These are phyloP conservation scores for Peromyscus californicus DNA, from an alignment of 2,113 vertebrate genomes.

Conservation along the genomic window DNA sequence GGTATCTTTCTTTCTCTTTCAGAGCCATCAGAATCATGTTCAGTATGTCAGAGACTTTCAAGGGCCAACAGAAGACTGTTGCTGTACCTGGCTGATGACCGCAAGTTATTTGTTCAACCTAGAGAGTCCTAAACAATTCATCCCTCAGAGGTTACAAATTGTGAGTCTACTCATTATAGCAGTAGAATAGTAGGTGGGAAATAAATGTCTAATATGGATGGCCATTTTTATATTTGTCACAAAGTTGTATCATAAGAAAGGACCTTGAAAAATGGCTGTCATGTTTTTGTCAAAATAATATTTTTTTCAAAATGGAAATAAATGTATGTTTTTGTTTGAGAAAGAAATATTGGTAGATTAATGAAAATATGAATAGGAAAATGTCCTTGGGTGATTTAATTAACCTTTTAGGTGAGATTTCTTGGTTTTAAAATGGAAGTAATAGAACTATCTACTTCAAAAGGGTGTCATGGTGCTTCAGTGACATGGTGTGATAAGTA, in stretches of 20 bases:
- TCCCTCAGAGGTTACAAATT: background rate
- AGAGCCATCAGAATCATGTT: background rate
- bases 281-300: background rate
- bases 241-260: background rate
- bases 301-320: conserved; percentile 36
- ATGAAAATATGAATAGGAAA: conserved; percentile 12
- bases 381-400: background rate
- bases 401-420: background rate
- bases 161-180: background rate
- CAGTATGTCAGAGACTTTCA: background rate
- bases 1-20: background rate
- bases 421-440: conserved; percentile 25
- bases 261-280: background rate
- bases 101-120: background rate
- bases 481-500: background rate
- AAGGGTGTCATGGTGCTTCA: background rate
- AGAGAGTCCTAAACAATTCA: background rate
- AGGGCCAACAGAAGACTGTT: background rate
- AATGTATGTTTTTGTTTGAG: background rate
- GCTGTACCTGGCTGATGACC: background rate
- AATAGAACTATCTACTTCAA: background rate
- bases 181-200: background rate
- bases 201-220: background rate
- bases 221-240: background rate
- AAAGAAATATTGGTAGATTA: background rate